Base-by-base conservation (phyloP, 2,888 invertebrate species). In the Entomobrya multifasciata region DNA sequence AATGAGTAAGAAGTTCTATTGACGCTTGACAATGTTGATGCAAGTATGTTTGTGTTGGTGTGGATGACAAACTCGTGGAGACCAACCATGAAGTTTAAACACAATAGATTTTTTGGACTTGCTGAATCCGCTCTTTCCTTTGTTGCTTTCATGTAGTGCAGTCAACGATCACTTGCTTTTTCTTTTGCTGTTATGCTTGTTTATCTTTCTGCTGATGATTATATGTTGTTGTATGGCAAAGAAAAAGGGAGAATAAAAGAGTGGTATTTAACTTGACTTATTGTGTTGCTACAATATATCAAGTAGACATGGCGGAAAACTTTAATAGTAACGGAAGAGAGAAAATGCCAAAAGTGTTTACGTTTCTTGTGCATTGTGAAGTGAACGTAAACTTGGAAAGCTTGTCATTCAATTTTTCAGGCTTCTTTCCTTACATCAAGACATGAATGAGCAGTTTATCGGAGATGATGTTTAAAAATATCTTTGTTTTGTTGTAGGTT, bases 61-160 rank as follows among this genome's bases (percentile, higher is more conserved):
- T 74, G 30, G 74, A 74, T 74, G 74, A 74, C 74, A 49, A 74
- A 74, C 52, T 74, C 52, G 74, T 57, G 77, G 77, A 77, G 60
- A 74, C 74, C 74, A 82, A 74, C 82, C 82, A 74, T 82, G 74
- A 74, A 82, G 82, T 44, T 81, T 70, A 44, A 70, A 81, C 55
- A 81, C 74, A 74, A 74, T 74, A 27, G 74, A 30, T 17, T 52
- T 36, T 5, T 25, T 22, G 49, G 27, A 65, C 36, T 47, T 70
- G 13, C n/a, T 22, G 44, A 4, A 17, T 52, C 17, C 20, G n/a
- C 17, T 52, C 1, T 17, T 52, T 52, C 17, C 1, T 52, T n/a
- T 17, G 5, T 1, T 41, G 36, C 65, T 65, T 44, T 70, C 41
- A 41, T 67, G 67, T 20, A 17, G 41, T 22, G 60, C 36, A 36